Conservation (phyloP, 2,797 vertebrate species). For the Arrhamphus sclerolepis region DNA sequence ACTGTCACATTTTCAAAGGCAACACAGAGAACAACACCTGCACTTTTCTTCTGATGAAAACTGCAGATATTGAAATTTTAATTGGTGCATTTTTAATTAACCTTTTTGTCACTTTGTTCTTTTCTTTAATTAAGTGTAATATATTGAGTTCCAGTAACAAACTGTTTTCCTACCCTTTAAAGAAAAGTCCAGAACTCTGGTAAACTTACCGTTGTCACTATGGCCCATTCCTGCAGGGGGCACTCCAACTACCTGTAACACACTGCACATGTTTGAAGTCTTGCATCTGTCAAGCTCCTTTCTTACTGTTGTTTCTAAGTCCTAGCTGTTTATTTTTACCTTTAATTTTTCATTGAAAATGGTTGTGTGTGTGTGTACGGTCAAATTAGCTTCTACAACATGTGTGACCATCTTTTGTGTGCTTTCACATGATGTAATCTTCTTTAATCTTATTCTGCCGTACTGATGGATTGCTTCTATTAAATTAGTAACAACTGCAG, state of each 20-base stretch:
- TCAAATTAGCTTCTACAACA: slow-evolving; percentile 13
- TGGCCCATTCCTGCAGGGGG: slow-evolving; percentile 47
- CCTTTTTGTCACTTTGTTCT: no score
- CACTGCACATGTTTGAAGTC: background rate
- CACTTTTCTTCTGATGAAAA: no score
- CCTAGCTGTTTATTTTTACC: background rate
- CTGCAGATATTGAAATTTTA: no score
- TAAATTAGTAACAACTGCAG: slow-evolving; percentile 31
- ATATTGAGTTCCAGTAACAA: no score
- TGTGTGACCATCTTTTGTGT: slow-evolving; percentile 19
- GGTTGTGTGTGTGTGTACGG: slow-evolving; percentile 9
- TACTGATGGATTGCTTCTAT: slow-evolving; percentile 30
- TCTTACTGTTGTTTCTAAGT: background rate
- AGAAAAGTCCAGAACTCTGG: background rate
- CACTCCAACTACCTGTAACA: slow-evolving; percentile 15
- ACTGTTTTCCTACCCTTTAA: no score
- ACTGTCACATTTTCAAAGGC: no score
- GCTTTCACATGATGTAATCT: slow-evolving; percentile 38
- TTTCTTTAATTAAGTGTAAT: no score
- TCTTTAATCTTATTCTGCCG: slow-evolving; percentile 28
- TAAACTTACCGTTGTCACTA: background rate
- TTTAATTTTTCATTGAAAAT: slow-evolving; percentile 20
- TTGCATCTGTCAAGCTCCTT: background rate
- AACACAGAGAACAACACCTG: no score
- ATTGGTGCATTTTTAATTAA: no score